Evolutionary conservation across 2,888 invertebrate genomes (phyloP).

Genomic region (Thymelicus acteon): DNA sequence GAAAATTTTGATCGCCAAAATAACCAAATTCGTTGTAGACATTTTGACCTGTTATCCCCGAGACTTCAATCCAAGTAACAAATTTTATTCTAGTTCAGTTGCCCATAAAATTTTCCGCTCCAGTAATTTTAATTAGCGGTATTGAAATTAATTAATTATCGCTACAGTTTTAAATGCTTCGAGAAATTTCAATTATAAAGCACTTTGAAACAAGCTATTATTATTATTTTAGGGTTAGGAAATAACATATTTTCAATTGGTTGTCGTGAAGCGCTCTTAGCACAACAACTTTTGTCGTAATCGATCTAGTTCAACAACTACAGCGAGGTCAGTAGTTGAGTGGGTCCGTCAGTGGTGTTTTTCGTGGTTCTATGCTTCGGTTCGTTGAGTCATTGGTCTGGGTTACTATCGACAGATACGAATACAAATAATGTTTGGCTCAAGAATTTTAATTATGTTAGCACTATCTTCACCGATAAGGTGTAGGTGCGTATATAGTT

Average conservation of each 20-base stretch:
- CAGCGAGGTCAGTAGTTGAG: too few relatives aligned
- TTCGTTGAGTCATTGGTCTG: too few relatives aligned
- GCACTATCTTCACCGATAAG: too few relatives aligned
- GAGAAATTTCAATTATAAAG: slow-evolving; percentile 38
- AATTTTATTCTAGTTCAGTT: slow-evolving; percentile 19
- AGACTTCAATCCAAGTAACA: slow-evolving; percentile 22
- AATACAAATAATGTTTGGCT: too few relatives aligned
- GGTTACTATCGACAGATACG: too few relatives aligned
- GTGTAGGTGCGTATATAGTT: too few relatives aligned
- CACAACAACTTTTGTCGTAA: too few relatives aligned
- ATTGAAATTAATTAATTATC: slow-evolving; percentile 35
- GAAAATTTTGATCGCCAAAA: slow-evolving; percentile 18
- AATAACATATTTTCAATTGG: neutral
- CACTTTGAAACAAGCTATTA: slow-evolving; percentile 20
- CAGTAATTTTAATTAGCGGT: slow-evolving; percentile 43
- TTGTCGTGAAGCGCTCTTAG: neutral
- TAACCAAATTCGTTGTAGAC: slow-evolving; percentile 28
- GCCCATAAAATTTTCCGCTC: slow-evolving; percentile 37
- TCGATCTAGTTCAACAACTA: too few relatives aligned
- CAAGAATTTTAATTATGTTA: too few relatives aligned
- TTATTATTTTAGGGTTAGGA: neutral
- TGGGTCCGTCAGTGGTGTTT: too few relatives aligned
- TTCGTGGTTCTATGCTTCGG: too few relatives aligned
- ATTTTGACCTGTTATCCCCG: slow-evolving; percentile 23
- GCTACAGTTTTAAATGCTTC: slow-evolving; percentile 23